A percentile compares a stretch with the other conserved stretches of the same genome.
These are phyloP conservation scores for Gambusia affinis DNA, from an alignment of 2,113 vertebrate species.

Conservation along the genomic window DNA sequence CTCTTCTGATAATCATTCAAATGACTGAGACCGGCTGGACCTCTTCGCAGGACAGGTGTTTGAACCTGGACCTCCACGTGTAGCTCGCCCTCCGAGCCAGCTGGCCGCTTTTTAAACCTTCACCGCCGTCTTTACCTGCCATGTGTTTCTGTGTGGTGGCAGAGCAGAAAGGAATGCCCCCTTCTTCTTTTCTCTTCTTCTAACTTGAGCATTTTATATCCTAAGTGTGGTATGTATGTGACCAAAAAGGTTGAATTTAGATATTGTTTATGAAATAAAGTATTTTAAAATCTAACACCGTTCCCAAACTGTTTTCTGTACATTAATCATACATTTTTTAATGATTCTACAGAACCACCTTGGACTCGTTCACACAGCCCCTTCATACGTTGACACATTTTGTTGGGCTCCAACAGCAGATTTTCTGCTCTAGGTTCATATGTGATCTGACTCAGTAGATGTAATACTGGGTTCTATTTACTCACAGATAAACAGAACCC, in stretches of 20 bases:
- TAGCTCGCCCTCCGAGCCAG: conserved; percentile 49
- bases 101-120: conserved; percentile 4
- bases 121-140: not conserved
- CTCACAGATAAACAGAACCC: too few relatives aligned
- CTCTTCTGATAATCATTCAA: not conserved
- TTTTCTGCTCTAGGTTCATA: not conserved
- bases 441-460: not conserved
- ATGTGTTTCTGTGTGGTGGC: conserved; percentile 27
- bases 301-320: not conserved
- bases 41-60: conserved; percentile 9
- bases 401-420: not conserved
- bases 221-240: conserved; percentile 71
- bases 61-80: conserved; percentile 36
- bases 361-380: too few relatives aligned
- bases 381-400: too few relatives aligned
- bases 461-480: too few relatives aligned
- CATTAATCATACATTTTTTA: not conserved
- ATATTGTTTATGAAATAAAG: conserved; percentile 81
- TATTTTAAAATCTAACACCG: conserved; percentile 72
- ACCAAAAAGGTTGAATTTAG: conserved; percentile 63
- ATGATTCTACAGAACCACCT: too few relatives aligned
- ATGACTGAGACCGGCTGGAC: not conserved
- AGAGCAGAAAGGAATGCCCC: conserved; percentile 48
- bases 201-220: conserved; percentile 75
- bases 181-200: conserved; percentile 58